These are phyloP conservation scores for Lipophrys pholis DNA, from an alignment of 2,113 vertebrate genomes.

Conservation along the genomic window DNA sequence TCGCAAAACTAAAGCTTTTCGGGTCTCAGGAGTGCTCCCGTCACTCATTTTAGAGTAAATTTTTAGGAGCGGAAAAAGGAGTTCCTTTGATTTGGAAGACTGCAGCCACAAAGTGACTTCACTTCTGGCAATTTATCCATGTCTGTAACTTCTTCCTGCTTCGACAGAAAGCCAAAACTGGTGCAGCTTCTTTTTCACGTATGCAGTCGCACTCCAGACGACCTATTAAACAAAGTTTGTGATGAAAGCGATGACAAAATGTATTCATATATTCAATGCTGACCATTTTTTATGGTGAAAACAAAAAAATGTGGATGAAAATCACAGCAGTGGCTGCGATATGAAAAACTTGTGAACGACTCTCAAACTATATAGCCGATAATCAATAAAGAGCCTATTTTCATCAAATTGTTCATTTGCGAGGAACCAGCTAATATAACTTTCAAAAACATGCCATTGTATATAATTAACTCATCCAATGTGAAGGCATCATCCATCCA, in stretches of 20 bases:
- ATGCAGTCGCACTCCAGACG: background rate
- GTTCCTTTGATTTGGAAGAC: background rate
- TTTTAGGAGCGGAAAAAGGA: background rate
- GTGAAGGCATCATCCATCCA: too few relatives aligned
- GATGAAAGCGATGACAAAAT: background rate
- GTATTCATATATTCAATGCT: background rate
- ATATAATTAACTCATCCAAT: too few relatives aligned
- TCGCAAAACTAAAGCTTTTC: constrained; percentile 9
- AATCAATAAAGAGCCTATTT: too few relatives aligned
- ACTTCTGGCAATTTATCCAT: background rate
- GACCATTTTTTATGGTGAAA: background rate
- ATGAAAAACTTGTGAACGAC: too few relatives aligned
- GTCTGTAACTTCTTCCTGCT: background rate
- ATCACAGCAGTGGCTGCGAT: too few relatives aligned
- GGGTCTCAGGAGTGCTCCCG: background rate
- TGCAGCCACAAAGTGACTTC: background rate
- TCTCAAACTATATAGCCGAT: too few relatives aligned
- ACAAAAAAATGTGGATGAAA: too few relatives aligned
- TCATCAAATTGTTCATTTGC: too few relatives aligned
- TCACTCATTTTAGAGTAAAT: background rate
- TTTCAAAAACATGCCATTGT: too few relatives aligned
- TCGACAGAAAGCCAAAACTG: background rate
- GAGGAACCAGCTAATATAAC: too few relatives aligned
- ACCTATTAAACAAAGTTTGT: too few relatives aligned
- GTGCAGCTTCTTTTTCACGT: background rate